Percentiles rank a stretch among this genome's conserved stretches.
Conservation (phyloP, 2,113 vertebrate species). For the Nerophis lumbriciformis region DNA sequence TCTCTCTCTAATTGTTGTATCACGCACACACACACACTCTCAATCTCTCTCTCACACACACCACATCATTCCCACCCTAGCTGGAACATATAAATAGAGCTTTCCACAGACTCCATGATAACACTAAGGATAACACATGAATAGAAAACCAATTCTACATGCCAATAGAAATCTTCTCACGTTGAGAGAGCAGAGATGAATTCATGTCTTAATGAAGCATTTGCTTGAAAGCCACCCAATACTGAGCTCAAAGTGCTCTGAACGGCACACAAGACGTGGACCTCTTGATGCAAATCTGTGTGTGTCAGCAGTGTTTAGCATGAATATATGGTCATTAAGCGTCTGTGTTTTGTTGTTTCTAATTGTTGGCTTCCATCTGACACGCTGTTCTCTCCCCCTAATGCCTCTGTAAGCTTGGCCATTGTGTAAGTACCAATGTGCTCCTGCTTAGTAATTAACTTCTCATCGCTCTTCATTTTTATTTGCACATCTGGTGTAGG, state of each 20-base stretch:
- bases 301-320: constrained; percentile 10
- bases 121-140: constrained; percentile 42
- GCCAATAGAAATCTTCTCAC: constrained; percentile 33
- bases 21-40: background rate
- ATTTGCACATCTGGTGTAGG: constrained; percentile 13
- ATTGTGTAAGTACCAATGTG: constrained; percentile 88
- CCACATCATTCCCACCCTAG: constrained; percentile 8
- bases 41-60: too few species aligned
- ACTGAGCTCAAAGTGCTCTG: constrained; percentile 12
- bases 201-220: constrained; percentile 39
- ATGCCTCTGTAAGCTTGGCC: constrained; percentile 92
- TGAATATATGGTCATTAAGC: constrained; percentile 39
- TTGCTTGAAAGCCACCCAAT: constrained; percentile 15
- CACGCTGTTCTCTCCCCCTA: constrained; percentile 73
- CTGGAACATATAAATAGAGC: constrained; percentile 12
- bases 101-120: constrained; percentile 25
- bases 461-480: constrained; percentile 31
- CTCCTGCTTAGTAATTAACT: constrained; percentile 34
- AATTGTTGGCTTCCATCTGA: constrained; percentile 70
- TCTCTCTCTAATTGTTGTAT: constrained; percentile 39
- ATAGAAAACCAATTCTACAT: constrained; percentile 46
- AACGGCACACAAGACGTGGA: constrained; percentile 15
- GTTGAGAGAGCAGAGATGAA: constrained; percentile 22
- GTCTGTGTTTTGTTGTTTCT: constrained; percentile 48
- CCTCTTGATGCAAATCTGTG: constrained; percentile 16